Percentiles rank a stretch among this genome's conserved stretches.
Conservation (phyloP, 2,888 invertebrate species). For the Platypus cylindrus region DNA sequence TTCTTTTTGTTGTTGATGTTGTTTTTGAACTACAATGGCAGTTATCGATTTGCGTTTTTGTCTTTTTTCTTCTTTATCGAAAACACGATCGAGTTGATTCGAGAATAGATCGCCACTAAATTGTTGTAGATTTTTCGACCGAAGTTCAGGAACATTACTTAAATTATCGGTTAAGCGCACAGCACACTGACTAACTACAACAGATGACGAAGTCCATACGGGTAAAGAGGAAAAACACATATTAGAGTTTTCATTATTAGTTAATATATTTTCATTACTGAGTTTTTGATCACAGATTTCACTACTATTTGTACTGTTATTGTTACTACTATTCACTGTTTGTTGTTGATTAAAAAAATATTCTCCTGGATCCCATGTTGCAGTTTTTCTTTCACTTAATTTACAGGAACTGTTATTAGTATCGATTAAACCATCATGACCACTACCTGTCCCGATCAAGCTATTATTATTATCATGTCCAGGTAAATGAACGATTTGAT, state of each 20-base stretch:
- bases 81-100: constrained; percentile 55
- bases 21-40: constrained; percentile 14
- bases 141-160: constrained; percentile 28
- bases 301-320: constrained; percentile 24
- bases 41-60: constrained; percentile 30
- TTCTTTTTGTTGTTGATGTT: too few relatives aligned
- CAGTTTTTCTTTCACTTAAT: constrained; percentile 35
- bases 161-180: constrained; percentile 25
- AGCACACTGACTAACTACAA: constrained; percentile 24
- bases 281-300: constrained; percentile 32
- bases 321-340: constrained; percentile 15
- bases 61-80: constrained; percentile 52
- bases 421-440: constrained; percentile 39
- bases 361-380: constrained; percentile 59
- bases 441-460: constrained; percentile 19
- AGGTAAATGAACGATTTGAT: constrained; percentile 74
- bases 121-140: constrained; percentile 27
- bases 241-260: constrained; percentile 23
- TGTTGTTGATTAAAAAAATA: constrained; percentile 13
- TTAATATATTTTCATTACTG: constrained; percentile 31
- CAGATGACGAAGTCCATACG: constrained; percentile 38
- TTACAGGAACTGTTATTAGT: constrained; percentile 18
- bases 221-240: too few relatives aligned
- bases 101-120: constrained; percentile 61
- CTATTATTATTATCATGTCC: constrained; percentile 24